These are phyloP conservation scores for Rhinopomastus cyanomelas DNA, from an alignment of 2,113 vertebrate genomes.

Conservation along the genomic window DNA sequence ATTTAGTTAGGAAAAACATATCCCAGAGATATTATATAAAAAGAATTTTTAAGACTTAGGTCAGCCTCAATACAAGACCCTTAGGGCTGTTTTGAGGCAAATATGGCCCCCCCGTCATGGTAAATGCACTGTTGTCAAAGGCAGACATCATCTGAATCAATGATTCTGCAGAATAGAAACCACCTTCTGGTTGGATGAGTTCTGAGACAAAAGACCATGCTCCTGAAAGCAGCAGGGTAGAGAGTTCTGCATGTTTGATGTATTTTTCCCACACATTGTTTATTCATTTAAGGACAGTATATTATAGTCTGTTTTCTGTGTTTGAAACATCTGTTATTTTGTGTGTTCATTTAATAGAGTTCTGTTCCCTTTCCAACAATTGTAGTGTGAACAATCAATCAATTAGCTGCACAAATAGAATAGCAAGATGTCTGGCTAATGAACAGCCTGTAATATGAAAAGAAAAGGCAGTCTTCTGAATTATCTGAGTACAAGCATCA, in stretches of 20 bases:
- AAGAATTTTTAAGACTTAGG: background rate
- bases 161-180: constrained; percentile 28
- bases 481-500: background rate
- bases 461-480: background rate
- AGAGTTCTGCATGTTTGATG: background rate
- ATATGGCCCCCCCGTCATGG: background rate
- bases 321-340: background rate
- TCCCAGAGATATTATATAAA: background rate
- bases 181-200: constrained; percentile 38
- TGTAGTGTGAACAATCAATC: background rate
- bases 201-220: background rate
- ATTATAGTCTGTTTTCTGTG: background rate
- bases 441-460: background rate
- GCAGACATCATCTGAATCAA: constrained; percentile 33
- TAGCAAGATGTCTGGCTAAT: background rate
- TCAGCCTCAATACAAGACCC: background rate
- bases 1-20: background rate
- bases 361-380: background rate
- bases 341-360: background rate
- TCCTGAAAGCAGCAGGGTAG: constrained; percentile 9
- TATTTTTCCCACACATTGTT: background rate
- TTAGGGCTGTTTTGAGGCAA: background rate
- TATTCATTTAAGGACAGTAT: background rate
- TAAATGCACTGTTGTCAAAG: background rate
- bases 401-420: background rate